Conservation (phyloP, 1,140 invertebrate genomes). For the Drosophila cardini region DNA sequence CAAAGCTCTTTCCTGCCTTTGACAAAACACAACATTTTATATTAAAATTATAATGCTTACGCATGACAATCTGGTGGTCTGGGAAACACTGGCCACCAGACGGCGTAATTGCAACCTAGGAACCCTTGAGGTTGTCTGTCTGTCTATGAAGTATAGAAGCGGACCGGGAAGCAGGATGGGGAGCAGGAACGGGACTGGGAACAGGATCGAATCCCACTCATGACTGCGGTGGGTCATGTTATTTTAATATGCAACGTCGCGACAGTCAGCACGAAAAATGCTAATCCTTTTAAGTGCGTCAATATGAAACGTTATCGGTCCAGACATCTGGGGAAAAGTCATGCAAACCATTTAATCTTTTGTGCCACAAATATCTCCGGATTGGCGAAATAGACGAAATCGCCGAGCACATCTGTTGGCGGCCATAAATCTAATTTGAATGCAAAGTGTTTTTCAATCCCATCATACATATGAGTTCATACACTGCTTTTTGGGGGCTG, state of each 20-base stretch:
- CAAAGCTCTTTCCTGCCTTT: conserved; percentile 53
- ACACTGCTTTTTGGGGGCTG: conserved; percentile 53
- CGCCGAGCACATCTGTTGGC: conserved; percentile 58
- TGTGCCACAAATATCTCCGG: conserved; percentile 54
- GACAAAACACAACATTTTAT: conserved; percentile 67
- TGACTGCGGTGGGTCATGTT: conserved; percentile 7
- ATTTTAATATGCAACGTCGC: conserved; percentile 62
- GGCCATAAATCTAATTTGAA: conserved; percentile 71
- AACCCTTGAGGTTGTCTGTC: conserved; percentile 43
- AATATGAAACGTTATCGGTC: conserved; percentile 32
- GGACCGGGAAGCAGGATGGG: too few relatives aligned
- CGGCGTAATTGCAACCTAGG: conserved; percentile 45
- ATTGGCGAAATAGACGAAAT: conserved; percentile 52
- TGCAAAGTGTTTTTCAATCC: conserved; percentile 45
- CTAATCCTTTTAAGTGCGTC: conserved; percentile 80
- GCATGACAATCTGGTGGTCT: conserved; percentile 28
- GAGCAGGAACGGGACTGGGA: too few relatives aligned
- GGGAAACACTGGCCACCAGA: conserved; percentile 38
- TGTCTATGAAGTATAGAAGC: conserved; percentile 46
- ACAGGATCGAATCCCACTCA: conserved; percentile 25
- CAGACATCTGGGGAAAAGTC: conserved; percentile 39
- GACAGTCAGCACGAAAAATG: conserved; percentile 66
- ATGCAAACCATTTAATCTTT: conserved; percentile 68
- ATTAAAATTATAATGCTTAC: conserved; percentile 76
- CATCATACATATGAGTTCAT: conserved; percentile 20